phyloP scores from a whole-genome alignment of 2,888 invertebrate species.

The Brenthis hecate region DNA sequence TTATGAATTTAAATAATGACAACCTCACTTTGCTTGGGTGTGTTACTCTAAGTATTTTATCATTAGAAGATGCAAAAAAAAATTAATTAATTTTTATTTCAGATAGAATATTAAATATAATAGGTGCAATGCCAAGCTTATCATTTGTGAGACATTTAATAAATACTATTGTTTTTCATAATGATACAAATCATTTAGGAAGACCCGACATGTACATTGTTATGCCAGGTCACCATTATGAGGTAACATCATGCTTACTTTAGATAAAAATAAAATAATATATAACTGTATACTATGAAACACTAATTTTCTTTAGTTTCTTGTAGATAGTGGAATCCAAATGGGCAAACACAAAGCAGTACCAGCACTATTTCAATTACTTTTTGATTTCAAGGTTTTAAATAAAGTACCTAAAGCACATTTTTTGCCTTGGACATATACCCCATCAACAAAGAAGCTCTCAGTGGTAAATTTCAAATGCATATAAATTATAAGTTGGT shows the following conservation, averaged over 20 bases:
- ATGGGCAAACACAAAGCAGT: constrained; percentile 82
- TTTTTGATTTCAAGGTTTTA: constrained; percentile 85
- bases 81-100: constrained; percentile 44
- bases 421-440: constrained; percentile 85
- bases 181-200: constrained; percentile 80
- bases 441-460: constrained; percentile 53
- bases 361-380: constrained; percentile 85
- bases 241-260: constrained; percentile 63
- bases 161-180: constrained; percentile 82
- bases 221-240: constrained; percentile 83
- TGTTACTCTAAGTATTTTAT: no score
- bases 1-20: no score
- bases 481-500: no score
- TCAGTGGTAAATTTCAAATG: constrained; percentile 51
- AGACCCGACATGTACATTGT: constrained; percentile 84
- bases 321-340: constrained; percentile 75
- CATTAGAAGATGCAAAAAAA: neutral
- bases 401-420: constrained; percentile 84
- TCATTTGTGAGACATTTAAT: constrained; percentile 85
- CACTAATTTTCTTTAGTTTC: constrained; percentile 73
- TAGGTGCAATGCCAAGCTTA: constrained; percentile 82
- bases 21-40: no score
- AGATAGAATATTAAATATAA: constrained; percentile 82
- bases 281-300: constrained; percentile 19
- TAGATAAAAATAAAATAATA: constrained; percentile 3